These are phyloP conservation scores for Eupithecia inturbata DNA, from an alignment of 2,888 invertebrate species.

Conservation along the genomic window DNA sequence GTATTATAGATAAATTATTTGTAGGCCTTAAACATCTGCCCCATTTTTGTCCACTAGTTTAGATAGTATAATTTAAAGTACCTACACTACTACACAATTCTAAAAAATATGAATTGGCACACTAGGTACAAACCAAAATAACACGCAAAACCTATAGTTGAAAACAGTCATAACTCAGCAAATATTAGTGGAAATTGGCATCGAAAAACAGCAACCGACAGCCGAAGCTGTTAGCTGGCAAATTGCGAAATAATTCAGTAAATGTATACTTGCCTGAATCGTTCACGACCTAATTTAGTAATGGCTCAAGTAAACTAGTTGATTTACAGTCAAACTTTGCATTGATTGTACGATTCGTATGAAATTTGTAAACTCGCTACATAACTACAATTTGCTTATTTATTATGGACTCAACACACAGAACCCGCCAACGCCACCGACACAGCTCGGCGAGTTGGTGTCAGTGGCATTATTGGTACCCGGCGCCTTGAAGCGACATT, in stretches of 20 bases:
- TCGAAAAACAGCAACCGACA: constrained; percentile 29
- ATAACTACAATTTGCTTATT: not conserved
- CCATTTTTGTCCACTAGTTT: not conserved
- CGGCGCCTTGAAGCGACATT: not conserved
- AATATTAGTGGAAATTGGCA: constrained; percentile 27
- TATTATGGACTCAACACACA: not conserved
- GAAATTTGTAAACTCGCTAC: constrained; percentile 34
- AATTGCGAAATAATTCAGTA: constrained; percentile 46
- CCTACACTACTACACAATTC: not conserved
- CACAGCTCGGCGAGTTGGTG: not conserved
- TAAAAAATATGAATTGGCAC: not conserved
- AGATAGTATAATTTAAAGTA: not conserved
- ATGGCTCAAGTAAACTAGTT: constrained; percentile 41
- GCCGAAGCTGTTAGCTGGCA: constrained; percentile 36
- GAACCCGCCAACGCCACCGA: not conserved
- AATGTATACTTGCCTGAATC: constrained; percentile 44
- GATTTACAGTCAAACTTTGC: constrained; percentile 46
- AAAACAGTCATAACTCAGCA: constrained; percentile 16
- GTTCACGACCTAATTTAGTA: constrained; percentile 48
- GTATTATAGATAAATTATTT: not conserved
- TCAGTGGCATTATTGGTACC: not conserved
- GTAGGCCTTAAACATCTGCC: not conserved
- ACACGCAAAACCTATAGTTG: not conserved
- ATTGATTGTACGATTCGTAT: constrained; percentile 41
- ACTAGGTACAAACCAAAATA: not conserved